Conservation (phyloP, 35 echinoderm and acorn worm species). For the Anneissia japonica region DNA sequence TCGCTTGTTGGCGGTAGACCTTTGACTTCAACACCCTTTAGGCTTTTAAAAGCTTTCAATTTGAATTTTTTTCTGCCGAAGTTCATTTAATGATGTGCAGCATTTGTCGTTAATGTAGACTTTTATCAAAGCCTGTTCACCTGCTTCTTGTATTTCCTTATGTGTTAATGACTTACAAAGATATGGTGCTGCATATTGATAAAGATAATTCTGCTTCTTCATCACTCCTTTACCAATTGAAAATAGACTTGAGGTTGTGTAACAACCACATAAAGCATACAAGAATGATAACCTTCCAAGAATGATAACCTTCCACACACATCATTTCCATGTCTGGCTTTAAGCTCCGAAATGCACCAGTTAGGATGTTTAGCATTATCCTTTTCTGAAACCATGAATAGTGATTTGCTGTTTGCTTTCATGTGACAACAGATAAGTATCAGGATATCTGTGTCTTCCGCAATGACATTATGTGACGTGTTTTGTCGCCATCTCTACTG, state of each 20-base stretch:
- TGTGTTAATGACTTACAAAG: constrained; percentile 19
- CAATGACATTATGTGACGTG: constrained; percentile 1
- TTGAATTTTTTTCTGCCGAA: constrained; percentile 11
- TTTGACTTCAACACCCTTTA: constrained; percentile 14
- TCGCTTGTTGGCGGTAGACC: constrained; percentile 25
- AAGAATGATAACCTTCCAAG: constrained; percentile 7
- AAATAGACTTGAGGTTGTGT: constrained; percentile 20
- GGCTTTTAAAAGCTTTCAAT: not conserved
- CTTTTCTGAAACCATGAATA: constrained; percentile 10
- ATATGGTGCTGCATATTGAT: constrained; percentile 6
- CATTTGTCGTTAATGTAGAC: not conserved
- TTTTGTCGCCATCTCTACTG: not conserved
- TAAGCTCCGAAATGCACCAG: constrained; percentile 21
- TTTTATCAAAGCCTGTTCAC: constrained; percentile 10
- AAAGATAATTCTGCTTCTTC: not conserved
- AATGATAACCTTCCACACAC: constrained; percentile 18
- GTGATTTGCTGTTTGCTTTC: not conserved
- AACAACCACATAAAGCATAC: constrained; percentile 32
- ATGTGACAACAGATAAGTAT: constrained; percentile 18
- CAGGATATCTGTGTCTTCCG: constrained; percentile 14
- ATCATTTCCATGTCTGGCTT: not conserved
- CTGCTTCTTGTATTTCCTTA: constrained; percentile 24
- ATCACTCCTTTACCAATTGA: constrained; percentile 12
- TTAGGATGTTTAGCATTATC: not conserved
- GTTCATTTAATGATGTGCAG: constrained; percentile 2